Percentiles rank a stretch among this genome's conserved stretches.
phyloP scores from a whole-genome alignment of 2,888 invertebrate genomes.

The Boloria selene region DNA sequence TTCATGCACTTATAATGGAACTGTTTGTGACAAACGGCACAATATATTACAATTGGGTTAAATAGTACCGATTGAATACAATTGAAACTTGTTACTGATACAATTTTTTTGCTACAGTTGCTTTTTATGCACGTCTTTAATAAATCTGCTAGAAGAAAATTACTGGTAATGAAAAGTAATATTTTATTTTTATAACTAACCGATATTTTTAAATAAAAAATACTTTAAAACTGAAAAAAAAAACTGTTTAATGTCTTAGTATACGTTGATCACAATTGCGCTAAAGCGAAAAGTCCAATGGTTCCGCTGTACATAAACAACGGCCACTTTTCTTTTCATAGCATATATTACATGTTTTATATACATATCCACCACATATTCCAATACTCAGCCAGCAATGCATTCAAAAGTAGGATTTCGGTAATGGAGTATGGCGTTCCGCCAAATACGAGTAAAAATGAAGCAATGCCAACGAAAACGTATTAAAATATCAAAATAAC shows the following conservation, averaged over 20 bases:
- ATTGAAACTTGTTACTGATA: too few relatives aligned
- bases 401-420: neutral
- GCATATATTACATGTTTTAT: slow-evolving; percentile 20
- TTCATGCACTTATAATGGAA: too few relatives aligned
- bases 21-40: too few relatives aligned
- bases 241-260: slow-evolving; percentile 1
- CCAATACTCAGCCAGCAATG: slow-evolving; percentile 14
- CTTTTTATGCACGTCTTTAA: too few relatives aligned
- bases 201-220: neutral
- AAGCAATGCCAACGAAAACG: slow-evolving; percentile 40
- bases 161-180: too few relatives aligned
- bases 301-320: slow-evolving; percentile 29
- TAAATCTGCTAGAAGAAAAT: too few relatives aligned
- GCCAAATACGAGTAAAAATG: slow-evolving; percentile 65
- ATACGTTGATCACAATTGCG: slow-evolving; percentile 25
- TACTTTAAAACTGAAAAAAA: neutral
- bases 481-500: slow-evolving; percentile 35
- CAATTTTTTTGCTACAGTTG: too few relatives aligned
- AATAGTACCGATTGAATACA: too few relatives aligned
- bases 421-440: slow-evolving; percentile 50
- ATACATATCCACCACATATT: neutral
- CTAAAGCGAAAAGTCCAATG: slow-evolving; percentile 32
- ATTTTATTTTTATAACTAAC: too few relatives aligned
- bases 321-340: slow-evolving; percentile 12
- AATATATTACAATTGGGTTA: too few relatives aligned